A percentile compares a stretch with the other conserved stretches of the same genome.
Evolutionary conservation across 2,113 vertebrate species (phyloP).

Genomic region (Dendropsophus ebraccatus): DNA sequence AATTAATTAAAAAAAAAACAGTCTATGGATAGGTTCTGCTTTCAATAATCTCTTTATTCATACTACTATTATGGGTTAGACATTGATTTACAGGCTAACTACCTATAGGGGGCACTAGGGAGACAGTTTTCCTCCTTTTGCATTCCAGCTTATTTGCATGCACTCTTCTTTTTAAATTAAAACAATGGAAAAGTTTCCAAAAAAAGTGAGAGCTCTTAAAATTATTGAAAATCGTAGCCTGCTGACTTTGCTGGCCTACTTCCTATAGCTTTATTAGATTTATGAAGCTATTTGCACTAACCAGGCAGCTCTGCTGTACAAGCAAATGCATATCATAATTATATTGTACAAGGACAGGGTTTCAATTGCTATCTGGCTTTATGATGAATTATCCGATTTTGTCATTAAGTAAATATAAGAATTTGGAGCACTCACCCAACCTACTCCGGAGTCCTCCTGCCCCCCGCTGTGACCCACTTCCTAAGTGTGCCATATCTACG

Average conservation of each 20-base stretch:
- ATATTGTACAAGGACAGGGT: slow-evolving; percentile 41
- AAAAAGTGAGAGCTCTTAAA: slow-evolving; percentile 3
- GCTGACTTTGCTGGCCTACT: slow-evolving; percentile 33
- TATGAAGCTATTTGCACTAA: slow-evolving; percentile 42
- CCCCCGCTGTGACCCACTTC: slow-evolving; percentile 43
- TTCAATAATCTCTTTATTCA: too few species aligned
- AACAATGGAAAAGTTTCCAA: slow-evolving; percentile 2
- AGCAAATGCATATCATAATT: slow-evolving; percentile 53
- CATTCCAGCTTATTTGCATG: too few species aligned
- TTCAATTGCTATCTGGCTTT: neutral
- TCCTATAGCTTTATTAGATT: slow-evolving; percentile 44
- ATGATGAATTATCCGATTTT: slow-evolving; percentile 34
- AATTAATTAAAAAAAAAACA: too few species aligned
- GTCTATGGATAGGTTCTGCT: too few species aligned
- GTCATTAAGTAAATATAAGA: slow-evolving; percentile 45
- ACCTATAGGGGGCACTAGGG: too few species aligned
- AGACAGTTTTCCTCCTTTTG: too few species aligned
- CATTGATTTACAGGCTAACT: too few species aligned
- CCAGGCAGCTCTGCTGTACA: slow-evolving; percentile 37
- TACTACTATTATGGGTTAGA: too few species aligned
- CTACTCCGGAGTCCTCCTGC: slow-evolving; percentile 2
- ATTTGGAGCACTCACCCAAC: slow-evolving; percentile 2
- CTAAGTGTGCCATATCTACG: slow-evolving; percentile 1
- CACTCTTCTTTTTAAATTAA: neutral
- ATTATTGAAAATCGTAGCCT: slow-evolving; percentile 26